Percentiles rank a stretch among this genome's conserved stretches.
Evolutionary conservation across 2,797 vertebrate genomes (phyloP).

Genomic region (Neopelma chrysocephalum): DNA sequence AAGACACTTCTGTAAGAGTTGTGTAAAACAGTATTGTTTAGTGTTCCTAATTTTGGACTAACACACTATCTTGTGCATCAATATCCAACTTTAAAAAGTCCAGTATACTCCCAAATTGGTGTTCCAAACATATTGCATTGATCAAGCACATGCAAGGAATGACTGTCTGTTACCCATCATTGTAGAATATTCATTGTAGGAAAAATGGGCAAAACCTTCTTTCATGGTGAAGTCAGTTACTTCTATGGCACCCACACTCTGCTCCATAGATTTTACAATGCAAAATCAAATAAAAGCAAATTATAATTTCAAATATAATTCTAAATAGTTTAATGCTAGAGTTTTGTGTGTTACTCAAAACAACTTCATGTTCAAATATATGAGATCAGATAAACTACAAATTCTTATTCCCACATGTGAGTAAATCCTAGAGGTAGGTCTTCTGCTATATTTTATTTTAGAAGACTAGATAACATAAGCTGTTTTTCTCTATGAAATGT

Average conservation of each 20-base stretch:
- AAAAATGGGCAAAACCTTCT: neutral
- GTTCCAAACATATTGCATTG: neutral
- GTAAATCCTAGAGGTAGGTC: neutral
- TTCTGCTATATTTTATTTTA: neutral
- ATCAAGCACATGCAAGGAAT: neutral
- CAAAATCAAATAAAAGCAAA: neutral
- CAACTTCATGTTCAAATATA: neutral
- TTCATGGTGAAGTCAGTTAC: neutral
- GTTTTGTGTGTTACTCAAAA: neutral
- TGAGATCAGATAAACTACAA: neutral
- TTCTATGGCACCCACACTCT: neutral
- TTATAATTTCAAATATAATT: neutral
- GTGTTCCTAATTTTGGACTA: neutral
- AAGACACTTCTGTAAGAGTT: neutral
- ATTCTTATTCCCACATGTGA: neutral
- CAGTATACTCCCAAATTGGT: too few relatives aligned
- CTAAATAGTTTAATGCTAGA: neutral
- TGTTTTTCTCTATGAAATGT: neutral
- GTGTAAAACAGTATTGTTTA: neutral
- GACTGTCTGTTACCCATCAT: neutral
- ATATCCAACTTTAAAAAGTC: neutral
- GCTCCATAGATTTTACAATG: neutral
- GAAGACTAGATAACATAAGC: neutral
- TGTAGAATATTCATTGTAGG: neutral
- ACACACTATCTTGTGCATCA: neutral